A percentile compares a stretch with the other conserved stretches of the same genome.
phyloP scores from a whole-genome alignment of 2,888 invertebrate species.

The Leptinotarsa tumamoca region DNA sequence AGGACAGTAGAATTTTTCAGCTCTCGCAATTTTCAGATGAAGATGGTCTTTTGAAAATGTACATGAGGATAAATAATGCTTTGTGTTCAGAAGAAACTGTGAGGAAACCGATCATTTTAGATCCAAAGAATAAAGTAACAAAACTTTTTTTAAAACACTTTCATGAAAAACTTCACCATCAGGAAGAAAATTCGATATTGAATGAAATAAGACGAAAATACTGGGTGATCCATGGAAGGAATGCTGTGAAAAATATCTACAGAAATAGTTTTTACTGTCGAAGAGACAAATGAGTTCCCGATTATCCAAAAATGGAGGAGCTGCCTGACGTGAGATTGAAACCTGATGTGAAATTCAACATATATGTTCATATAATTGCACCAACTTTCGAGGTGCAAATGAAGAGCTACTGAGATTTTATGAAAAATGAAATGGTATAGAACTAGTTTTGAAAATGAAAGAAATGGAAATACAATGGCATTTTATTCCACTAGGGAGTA shows the following conservation, averaged over 20 bases:
- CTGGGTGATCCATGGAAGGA: constrained; percentile 4
- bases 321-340: not conserved
- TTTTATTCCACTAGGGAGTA: constrained; percentile 7
- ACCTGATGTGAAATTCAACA: not conserved
- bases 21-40: no score
- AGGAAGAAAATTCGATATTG: not conserved
- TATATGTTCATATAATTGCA: not conserved
- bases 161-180: constrained; percentile 6
- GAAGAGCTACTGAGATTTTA: not conserved
- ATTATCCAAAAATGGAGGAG: constrained; percentile 9
- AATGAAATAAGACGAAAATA: constrained; percentile 5
- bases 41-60: no score
- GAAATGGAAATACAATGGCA: constrained; percentile 3
- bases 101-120: no score
- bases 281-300: not conserved
- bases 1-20: no score
- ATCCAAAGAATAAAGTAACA: not conserved
- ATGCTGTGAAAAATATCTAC: not conserved
- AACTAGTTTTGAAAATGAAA: not conserved
- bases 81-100: no score
- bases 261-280: no score
- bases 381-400: no score
- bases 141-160: not conserved
- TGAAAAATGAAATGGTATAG: not conserved
- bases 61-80: no score